Conservation (phyloP, 2,888 invertebrate genomes). For the Cybosia mesomella region DNA sequence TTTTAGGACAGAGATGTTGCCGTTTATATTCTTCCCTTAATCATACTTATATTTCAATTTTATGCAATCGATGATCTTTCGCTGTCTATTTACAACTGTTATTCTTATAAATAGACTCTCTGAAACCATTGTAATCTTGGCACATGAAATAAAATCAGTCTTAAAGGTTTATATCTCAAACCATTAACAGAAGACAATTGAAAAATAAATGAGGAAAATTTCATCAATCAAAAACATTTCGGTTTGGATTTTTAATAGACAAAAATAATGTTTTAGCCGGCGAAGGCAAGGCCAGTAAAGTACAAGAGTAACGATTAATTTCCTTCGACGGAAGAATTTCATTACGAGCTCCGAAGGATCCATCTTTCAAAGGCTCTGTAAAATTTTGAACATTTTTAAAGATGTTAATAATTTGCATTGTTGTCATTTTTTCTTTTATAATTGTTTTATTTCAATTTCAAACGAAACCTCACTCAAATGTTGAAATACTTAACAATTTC, state of each 20-base stretch:
- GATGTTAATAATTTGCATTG: constrained; percentile 26
- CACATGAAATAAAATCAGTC: neutral
- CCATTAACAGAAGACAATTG: constrained; percentile 6
- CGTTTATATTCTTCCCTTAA: too few relatives aligned
- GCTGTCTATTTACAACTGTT: neutral
- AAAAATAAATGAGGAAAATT: constrained; percentile 24
- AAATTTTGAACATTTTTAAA: constrained; percentile 30
- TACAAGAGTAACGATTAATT: constrained; percentile 49
- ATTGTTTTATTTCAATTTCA: neutral
- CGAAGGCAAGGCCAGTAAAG: constrained; percentile 31
- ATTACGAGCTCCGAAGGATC: constrained; percentile 49
- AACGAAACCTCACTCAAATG: neutral
- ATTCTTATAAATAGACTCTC: neutral
- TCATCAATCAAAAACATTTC: neutral
- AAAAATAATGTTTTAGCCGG: constrained; percentile 24
- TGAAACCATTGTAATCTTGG: neutral
- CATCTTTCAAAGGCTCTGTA: constrained; percentile 38
- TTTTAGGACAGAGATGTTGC: too few relatives aligned
- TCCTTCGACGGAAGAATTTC: constrained; percentile 57
- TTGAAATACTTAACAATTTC: neutral
- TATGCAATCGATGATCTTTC: too few relatives aligned
- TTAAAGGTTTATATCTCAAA: neutral
- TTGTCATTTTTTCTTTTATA: constrained; percentile 13
- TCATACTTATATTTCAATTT: too few relatives aligned
- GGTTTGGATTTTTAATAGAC: neutral